These are phyloP conservation scores for Mimas tiliae DNA, from an alignment of 2,888 invertebrate species.

Conservation along the genomic window DNA sequence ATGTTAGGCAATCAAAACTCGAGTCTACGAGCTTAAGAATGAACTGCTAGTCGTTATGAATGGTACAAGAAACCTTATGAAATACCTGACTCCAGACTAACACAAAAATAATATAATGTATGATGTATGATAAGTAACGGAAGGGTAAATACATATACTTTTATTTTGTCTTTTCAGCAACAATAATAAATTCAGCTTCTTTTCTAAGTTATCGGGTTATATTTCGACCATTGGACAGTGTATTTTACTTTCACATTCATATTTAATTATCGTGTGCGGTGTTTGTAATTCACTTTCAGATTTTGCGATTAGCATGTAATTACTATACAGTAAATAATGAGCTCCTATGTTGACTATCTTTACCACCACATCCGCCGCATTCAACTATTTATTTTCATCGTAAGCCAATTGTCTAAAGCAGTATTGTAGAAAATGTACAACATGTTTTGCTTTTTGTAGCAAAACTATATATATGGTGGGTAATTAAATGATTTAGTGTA, in stretches of 20 bases:
- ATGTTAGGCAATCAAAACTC: no score
- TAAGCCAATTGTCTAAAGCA: background rate
- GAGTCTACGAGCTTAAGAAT: no score
- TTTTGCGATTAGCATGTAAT: slow-evolving; percentile 5
- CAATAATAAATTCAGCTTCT: background rate
- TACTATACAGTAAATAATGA: background rate
- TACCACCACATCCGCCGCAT: background rate
- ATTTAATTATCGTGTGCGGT: background rate
- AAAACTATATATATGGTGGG: no score
- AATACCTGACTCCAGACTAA: no score
- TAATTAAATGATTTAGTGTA: no score
- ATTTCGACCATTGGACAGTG: background rate
- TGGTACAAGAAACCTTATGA: no score
- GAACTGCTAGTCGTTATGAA: no score
- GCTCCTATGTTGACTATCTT: background rate
- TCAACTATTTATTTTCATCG: slow-evolving; percentile 2
- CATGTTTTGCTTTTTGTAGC: no score
- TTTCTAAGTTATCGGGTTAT: background rate
- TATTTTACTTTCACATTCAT: slow-evolving; percentile 17
- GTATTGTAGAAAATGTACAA: no score
- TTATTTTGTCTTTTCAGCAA: background rate
- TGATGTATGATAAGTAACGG: background rate
- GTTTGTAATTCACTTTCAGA: slow-evolving; percentile 20
- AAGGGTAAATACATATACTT: background rate
- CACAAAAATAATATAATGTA: background rate